Evolutionary conservation across 1,140 invertebrate genomes (phyloP), one percentile per base, ranked within the genome.

Genomic region (Apis cerana): DNA sequence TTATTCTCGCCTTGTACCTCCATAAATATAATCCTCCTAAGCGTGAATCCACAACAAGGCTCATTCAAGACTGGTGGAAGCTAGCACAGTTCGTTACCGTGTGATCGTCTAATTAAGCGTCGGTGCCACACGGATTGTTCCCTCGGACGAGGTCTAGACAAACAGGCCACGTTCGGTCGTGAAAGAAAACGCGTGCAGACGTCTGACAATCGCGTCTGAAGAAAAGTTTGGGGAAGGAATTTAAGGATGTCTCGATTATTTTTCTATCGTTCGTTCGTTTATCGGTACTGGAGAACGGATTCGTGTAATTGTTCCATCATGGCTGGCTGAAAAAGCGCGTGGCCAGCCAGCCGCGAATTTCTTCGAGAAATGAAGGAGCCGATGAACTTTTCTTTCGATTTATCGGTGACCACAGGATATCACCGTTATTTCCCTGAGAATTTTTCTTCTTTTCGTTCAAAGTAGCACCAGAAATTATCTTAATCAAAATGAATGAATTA

Each of bases 311-410:
- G 85, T 84, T 74, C 52, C 74, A 84, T 81, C 85, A 81, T 59
- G 82, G 68, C 62, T 75, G 64, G 71, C 12, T 67, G 70, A 84
- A 72, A 78, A 76, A 68, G 13, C 69, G 61, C 58, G 78, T 71
- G 72, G 80, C 77, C 83, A 85, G 75, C 71, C 75, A 88, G 70
- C 82, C 85, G 81, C 62, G 72, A 87, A 87, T 77, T 80, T 84
- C 85, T n/a, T 80, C 65, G 67, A 86, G 61, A 71, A 85, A 72
- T 50, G 23, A 52, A 62, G n/a, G 27, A 80, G 65, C 23, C 69
- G 71, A 82, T 79, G 85, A 82, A 86, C 80, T 82, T 85, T 19
- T 74, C 19, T 64, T 4, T 12, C 21, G 50, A 77, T 82, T 77
- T 76, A 80, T 43, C 43, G 67, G 27, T 27, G 8, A 11, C 27